Conservation (phyloP, 2,113 vertebrate species). For the Seriola quinqueradiata region DNA sequence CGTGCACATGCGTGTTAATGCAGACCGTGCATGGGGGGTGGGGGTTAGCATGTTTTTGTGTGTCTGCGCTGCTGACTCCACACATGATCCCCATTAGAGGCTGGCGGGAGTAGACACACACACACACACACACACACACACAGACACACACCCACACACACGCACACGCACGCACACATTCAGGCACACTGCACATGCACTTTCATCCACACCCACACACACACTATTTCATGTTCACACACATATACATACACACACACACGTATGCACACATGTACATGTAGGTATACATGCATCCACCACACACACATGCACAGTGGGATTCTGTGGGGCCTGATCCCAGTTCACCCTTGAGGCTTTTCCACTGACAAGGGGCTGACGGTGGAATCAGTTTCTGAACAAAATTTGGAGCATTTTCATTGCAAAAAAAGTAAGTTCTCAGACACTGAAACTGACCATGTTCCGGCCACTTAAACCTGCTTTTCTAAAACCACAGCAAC, state of each 20-base stretch:
- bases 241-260: constrained; percentile 26
- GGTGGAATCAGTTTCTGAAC: constrained; percentile 37
- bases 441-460: constrained; percentile 38
- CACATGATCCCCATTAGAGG: constrained; percentile 86
- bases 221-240: constrained; percentile 5
- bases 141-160: constrained; percentile 15
- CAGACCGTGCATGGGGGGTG: constrained; percentile 65
- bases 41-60: constrained; percentile 81
- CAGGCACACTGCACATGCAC: constrained; percentile 3
- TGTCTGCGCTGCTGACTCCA: constrained; percentile 84
- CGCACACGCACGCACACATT: constrained; percentile 30
- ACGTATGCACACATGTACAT: constrained; percentile 9
- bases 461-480: constrained; percentile 49
- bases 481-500: constrained; percentile 30
- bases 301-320: constrained; percentile 38
- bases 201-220: constrained; percentile 44
- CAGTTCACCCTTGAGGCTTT: constrained; percentile 63
- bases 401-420: constrained; percentile 39
- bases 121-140: constrained; percentile 30
- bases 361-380: constrained; percentile 38
- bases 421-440: constrained; percentile 4
- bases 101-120: constrained; percentile 76
- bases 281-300: constrained; percentile 38
- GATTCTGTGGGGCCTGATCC: constrained; percentile 70
- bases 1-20: constrained; percentile 57